phyloP scores from a whole-genome alignment of 1,140 invertebrate species.

The Euwallacea fornicatus region DNA sequence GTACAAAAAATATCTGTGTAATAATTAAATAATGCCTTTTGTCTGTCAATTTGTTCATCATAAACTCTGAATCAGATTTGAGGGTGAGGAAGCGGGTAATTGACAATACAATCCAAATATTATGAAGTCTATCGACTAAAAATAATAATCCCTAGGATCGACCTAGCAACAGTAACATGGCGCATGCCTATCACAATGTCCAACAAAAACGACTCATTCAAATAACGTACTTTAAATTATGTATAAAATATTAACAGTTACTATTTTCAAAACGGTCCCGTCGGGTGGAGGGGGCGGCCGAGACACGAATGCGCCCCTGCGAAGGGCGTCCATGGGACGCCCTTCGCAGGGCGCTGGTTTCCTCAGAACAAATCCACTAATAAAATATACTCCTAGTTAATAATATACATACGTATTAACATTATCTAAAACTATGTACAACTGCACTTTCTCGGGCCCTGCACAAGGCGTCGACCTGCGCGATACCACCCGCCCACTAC shows the following conservation, averaged over 20 bases:
- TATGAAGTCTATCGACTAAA: constrained; percentile 53
- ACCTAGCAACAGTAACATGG: constrained; percentile 55
- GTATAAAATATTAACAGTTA: constrained; percentile 57
- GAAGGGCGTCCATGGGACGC: too few relatives aligned
- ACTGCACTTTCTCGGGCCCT: constrained; percentile 51
- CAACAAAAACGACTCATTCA: constrained; percentile 54
- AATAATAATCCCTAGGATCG: constrained; percentile 52
- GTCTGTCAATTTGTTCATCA: constrained; percentile 54
- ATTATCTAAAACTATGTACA: constrained; percentile 52
- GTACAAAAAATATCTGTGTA: constrained; percentile 60
- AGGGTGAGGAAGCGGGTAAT: constrained; percentile 45
- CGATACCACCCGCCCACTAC: constrained; percentile 49
- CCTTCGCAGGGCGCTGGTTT: constrained; percentile 1
- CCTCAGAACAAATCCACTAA: constrained; percentile 49
- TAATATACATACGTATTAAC: constrained; percentile 52
- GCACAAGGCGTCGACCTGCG: constrained; percentile 35
- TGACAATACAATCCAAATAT: constrained; percentile 54
- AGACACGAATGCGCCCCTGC: too few relatives aligned
- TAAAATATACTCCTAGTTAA: constrained; percentile 47
- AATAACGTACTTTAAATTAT: constrained; percentile 56
- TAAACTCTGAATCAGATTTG: constrained; percentile 46
- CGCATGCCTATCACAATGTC: constrained; percentile 55
- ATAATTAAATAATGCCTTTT: constrained; percentile 58
- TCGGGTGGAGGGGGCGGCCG: constrained; percentile 49
- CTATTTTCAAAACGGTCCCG: constrained; percentile 50